Evolutionary conservation across 2,797 vertebrate genomes (phyloP).

Genomic region (Anableps anableps): DNA sequence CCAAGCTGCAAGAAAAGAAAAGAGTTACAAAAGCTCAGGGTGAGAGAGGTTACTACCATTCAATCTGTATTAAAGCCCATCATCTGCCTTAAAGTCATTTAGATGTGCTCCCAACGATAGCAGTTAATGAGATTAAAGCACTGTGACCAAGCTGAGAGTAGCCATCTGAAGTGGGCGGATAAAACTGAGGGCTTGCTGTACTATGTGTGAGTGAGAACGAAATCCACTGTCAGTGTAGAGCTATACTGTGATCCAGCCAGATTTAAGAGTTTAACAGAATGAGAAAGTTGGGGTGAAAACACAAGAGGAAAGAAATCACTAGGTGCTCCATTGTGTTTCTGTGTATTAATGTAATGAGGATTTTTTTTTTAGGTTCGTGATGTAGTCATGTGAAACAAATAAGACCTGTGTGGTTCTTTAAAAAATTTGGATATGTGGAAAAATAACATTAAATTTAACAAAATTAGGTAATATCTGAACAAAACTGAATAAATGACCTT

Average conservation of each 20-base stretch:
- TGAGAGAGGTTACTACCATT: slow-evolving; percentile 55
- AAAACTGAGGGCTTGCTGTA: slow-evolving; percentile 42
- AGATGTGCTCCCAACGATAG: slow-evolving; percentile 62
- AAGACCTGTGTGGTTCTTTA: not conserved
- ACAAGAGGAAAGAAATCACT: not conserved
- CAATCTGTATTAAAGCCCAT: slow-evolving; percentile 64
- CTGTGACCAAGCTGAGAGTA: slow-evolving; percentile 45
- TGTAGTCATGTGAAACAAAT: no score
- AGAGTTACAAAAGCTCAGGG: slow-evolving; percentile 33
- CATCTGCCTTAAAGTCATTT: slow-evolving; percentile 62
- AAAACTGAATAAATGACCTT: not conserved
- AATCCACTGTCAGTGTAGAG: slow-evolving; percentile 18
- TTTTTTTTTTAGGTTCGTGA: slow-evolving; percentile 20
- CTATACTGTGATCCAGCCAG: slow-evolving; percentile 17
- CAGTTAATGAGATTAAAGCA: slow-evolving; percentile 68
- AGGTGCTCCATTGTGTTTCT: not conserved
- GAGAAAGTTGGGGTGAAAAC: slow-evolving; percentile 27
- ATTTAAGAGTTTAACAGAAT: slow-evolving; percentile 22
- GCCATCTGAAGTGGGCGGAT: slow-evolving; percentile 44
- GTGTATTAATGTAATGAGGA: slow-evolving; percentile 15
- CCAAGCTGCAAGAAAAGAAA: slow-evolving; percentile 47
- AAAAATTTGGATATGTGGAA: not conserved
- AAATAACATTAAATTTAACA: not conserved
- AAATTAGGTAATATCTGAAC: not conserved
- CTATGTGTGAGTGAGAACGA: slow-evolving; percentile 23